Evolutionary conservation across 2,888 invertebrate genomes (phyloP).

Genomic region (Sialis lutaria): DNA sequence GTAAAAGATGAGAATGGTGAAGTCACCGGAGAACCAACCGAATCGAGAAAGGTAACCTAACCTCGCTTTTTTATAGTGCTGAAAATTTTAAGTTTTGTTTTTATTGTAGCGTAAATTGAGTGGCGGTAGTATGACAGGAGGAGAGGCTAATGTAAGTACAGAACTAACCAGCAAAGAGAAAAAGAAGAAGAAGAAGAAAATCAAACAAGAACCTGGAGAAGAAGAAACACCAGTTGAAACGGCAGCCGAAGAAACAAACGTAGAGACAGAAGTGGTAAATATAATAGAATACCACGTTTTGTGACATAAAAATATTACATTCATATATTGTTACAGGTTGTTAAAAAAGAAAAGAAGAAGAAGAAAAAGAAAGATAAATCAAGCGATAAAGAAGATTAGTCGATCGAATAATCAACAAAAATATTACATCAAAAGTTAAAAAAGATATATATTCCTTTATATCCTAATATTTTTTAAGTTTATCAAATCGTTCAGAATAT

Average conservation of each 20-base stretch:
- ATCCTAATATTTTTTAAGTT: too few species aligned
- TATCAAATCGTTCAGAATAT: too few species aligned
- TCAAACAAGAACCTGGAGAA: constrained; percentile 28
- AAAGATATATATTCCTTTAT: too few species aligned
- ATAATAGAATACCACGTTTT: not conserved
- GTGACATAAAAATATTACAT: not conserved
- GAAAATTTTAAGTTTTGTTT: constrained; percentile 3
- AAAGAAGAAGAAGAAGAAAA: constrained; percentile 49
- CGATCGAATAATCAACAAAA: not conserved
- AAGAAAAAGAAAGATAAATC: constrained; percentile 61
- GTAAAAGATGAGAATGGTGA: constrained; percentile 17
- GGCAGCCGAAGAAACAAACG: constrained; percentile 22
- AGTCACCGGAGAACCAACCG: constrained; percentile 13
- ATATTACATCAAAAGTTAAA: too few species aligned
- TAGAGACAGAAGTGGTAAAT: constrained; percentile 22
- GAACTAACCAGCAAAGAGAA: constrained; percentile 32
- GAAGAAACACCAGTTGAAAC: constrained; percentile 22
- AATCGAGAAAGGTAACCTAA: constrained; percentile 7
- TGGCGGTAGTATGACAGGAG: constrained; percentile 15
- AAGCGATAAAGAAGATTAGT: constrained; percentile 31
- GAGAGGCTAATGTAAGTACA: constrained; percentile 12
- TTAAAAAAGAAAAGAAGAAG: constrained; percentile 55
- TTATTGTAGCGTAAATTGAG: constrained; percentile 27
- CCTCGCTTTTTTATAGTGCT: not conserved
- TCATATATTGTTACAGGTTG: constrained; percentile 16